Evolutionary conservation across 2,888 invertebrate species (phyloP).

Genomic region (Cheilosia impressa): DNA sequence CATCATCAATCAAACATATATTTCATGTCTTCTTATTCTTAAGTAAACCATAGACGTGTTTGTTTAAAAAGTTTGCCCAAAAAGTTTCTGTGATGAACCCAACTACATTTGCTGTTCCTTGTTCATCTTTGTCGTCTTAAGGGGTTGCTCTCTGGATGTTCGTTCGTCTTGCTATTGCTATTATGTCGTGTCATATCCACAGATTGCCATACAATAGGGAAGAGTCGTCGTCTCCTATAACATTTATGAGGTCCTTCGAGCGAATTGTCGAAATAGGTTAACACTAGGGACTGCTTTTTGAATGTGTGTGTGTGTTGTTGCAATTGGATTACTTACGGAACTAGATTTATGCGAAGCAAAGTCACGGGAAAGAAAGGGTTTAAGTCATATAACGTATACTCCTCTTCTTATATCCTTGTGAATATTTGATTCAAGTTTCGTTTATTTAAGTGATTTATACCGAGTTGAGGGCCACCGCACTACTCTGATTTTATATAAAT

Average conservation of each 20-base stretch:
- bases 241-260: slow-evolving; percentile 32
- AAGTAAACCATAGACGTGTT: slow-evolving; percentile 66
- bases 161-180: slow-evolving; percentile 50
- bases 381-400: background rate
- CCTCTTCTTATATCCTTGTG: slow-evolving; percentile 46
- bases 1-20: slow-evolving; percentile 72
- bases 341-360: slow-evolving; percentile 23
- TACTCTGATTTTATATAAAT: slow-evolving; percentile 51
- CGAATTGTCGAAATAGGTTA: slow-evolving; percentile 45
- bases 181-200: slow-evolving; percentile 61
- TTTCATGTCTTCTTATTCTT: slow-evolving; percentile 67
- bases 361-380: slow-evolving; percentile 40
- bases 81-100: slow-evolving; percentile 64
- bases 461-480: slow-evolving; percentile 21
- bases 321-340: slow-evolving; percentile 39
- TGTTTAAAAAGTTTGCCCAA: slow-evolving; percentile 67
- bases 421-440: slow-evolving; percentile 63
- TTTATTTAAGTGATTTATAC: slow-evolving; percentile 64
- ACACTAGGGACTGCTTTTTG: background rate
- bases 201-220: slow-evolving; percentile 25
- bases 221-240: background rate
- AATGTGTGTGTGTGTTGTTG: slow-evolving; percentile 23
- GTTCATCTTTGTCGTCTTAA: slow-evolving; percentile 38
- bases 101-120: slow-evolving; percentile 47
- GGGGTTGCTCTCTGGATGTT: slow-evolving; percentile 40